A percentile compares a stretch with the other conserved stretches of the same genome.
Conservation (phyloP, 2,888 invertebrate genomes). For the Cecidostiba fungosa region DNA sequence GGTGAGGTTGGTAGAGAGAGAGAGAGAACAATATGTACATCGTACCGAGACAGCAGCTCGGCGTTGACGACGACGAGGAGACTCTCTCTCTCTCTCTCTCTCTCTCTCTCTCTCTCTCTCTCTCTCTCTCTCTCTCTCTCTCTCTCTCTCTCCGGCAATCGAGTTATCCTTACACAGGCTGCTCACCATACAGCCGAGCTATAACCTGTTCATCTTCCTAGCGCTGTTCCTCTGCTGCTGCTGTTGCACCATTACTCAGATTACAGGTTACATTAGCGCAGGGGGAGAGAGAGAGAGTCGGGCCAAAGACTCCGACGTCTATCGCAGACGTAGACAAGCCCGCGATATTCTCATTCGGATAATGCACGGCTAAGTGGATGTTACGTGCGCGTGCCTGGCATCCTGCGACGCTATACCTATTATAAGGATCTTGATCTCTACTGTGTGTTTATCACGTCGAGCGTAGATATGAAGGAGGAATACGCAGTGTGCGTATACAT, state of each 20-base stretch:
- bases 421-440: conserved; percentile 37
- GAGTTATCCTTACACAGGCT: conserved; percentile 32
- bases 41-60: background rate
- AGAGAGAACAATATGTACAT: conserved; percentile 45
- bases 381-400: conserved; percentile 66
- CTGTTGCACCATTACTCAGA: conserved; percentile 72
- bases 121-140: background rate
- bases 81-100: background rate
- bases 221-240: conserved; percentile 70
- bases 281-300: background rate
- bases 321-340: background rate
- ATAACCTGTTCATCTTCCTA: conserved; percentile 33
- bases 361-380: conserved; percentile 77
- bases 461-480: conserved; percentile 23
- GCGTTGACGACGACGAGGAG: background rate
- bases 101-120: background rate
- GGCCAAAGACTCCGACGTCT: background rate
- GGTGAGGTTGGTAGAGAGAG: background rate
- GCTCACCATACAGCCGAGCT: background rate
- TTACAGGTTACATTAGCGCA: conserved; percentile 71
- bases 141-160: conserved; percentile 34
- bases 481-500: background rate
- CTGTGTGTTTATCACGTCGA: background rate
- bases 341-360: conserved; percentile 75
- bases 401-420: conserved; percentile 24